Evolutionary conservation across 2,797 vertebrate genomes (phyloP), one percentile per base, ranked within the genome.

Genomic region (Gobio occitaniae): DNA sequence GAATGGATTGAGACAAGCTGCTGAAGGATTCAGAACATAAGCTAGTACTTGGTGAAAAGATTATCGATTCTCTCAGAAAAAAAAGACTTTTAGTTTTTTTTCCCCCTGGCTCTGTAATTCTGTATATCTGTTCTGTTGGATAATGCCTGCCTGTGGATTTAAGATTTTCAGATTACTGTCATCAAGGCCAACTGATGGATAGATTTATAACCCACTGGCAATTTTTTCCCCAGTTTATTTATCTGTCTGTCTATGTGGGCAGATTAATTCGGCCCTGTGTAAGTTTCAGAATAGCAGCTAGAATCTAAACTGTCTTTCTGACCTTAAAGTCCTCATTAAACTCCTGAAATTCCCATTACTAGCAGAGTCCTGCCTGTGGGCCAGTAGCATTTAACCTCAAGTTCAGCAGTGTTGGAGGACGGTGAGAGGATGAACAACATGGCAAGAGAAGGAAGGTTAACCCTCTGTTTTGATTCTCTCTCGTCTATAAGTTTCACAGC

Each of bases 91-190:
- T 4, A 59, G 65, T 68, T 48, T 16, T 32, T 25, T 29, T 19
- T 5, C 65, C 13, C 25, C 54, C 44, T 19, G 48, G 21, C 84
- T 50, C 9, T 75, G 21, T 75, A 83, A 83, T 66, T 36, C 80
- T 32, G 32, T 32, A 32, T 32, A 32, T 32, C 32, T 83, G 80
- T 79, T 82, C 50, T 80, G 80, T 68, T 47, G 77, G 87, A 88
- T 86, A 86, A 84, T 66, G 68, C 50, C 66, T 81, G 84, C 79
- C 66, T 76, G 54, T 83, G 72, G 70, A 69, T 65, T 86, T 83
- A 74, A 72, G 71, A 81, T 84, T 80, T 84, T 32, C 65, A 80
- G 82, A 88, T 83, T 79, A 72, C 54, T 48, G 52, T 78, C 52
- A 78, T 84, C 82, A 78, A 84, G 69, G 10, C 59, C 78, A 72